Evolutionary conservation across 2,113 vertebrate genomes (phyloP).

Genomic region (Fulica atra): DNA sequence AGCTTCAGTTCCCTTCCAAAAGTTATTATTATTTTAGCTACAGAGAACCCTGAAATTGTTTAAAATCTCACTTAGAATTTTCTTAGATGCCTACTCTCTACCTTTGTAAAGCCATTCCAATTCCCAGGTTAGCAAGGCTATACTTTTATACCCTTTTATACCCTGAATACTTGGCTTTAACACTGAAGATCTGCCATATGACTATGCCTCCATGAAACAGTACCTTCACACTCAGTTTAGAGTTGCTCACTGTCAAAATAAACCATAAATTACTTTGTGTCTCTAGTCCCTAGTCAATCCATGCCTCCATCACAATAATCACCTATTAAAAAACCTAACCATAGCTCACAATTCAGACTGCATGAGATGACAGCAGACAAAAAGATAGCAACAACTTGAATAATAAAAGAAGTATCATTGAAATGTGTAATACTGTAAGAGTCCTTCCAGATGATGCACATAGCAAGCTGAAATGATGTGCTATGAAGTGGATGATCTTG

Average conservation of each 20-base stretch:
- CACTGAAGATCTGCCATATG: neutral
- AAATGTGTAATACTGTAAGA: neutral
- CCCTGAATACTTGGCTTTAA: neutral
- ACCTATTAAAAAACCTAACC: neutral
- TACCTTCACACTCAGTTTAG: neutral
- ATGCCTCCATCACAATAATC: neutral
- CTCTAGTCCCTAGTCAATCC: neutral
- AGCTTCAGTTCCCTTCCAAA: neutral
- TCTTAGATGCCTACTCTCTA: neutral
- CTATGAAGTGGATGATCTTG: neutral
- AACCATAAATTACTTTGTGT: neutral
- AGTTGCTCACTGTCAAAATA: neutral
- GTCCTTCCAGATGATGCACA: neutral
- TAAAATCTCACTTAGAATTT: neutral
- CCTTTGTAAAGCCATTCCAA: neutral
- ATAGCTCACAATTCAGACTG: neutral
- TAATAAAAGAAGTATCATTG: neutral
- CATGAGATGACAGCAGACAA: neutral
- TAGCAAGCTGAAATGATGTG: neutral
- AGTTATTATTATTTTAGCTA: neutral
- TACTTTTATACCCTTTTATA: neutral
- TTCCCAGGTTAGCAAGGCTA: neutral
- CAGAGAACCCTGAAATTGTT: neutral
- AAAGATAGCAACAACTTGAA: neutral
- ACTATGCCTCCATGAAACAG: neutral